A percentile compares a stretch with the other conserved stretches of the same genome.
phyloP scores from a whole-genome alignment of 2,888 invertebrate species.

The Himalopsyche anomala region DNA sequence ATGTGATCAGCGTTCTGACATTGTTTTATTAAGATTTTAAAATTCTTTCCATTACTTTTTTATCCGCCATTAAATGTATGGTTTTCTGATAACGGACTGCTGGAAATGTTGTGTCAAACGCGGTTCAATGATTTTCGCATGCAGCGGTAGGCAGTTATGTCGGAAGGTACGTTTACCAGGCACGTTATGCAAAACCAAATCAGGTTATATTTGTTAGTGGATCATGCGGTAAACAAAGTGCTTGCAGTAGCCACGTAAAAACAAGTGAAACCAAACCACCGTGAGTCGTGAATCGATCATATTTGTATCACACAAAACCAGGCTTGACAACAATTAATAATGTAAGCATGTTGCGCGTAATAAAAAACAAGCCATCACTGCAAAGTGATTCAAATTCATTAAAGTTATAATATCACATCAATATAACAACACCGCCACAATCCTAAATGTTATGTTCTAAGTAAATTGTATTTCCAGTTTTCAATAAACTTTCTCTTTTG shows the following conservation, averaged over 20 bases:
- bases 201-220: conserved; percentile 40
- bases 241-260: background rate
- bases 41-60: too few species aligned
- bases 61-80: background rate
- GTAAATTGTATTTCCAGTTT: too few species aligned
- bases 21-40: too few species aligned
- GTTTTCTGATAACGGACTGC: conserved; percentile 2
- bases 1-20: too few species aligned
- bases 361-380: too few species aligned
- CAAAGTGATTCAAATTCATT: too few species aligned
- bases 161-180: background rate
- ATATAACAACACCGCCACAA: too few species aligned
- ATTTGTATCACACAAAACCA: background rate
- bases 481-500: too few species aligned
- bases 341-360: too few species aligned
- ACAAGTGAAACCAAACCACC: conserved; percentile 28
- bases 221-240: background rate
- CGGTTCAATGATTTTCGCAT: conserved; percentile 32
- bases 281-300: conserved; percentile 10
- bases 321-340: too few species aligned
- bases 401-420: too few species aligned
- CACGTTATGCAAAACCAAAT: conserved; percentile 32
- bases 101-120: conserved; percentile 21
- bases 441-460: too few species aligned
- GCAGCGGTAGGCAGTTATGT: conserved; percentile 19